These are phyloP conservation scores for Scalopus aquaticus DNA, from an alignment of 2,113 vertebrate genomes.

Conservation along the genomic window DNA sequence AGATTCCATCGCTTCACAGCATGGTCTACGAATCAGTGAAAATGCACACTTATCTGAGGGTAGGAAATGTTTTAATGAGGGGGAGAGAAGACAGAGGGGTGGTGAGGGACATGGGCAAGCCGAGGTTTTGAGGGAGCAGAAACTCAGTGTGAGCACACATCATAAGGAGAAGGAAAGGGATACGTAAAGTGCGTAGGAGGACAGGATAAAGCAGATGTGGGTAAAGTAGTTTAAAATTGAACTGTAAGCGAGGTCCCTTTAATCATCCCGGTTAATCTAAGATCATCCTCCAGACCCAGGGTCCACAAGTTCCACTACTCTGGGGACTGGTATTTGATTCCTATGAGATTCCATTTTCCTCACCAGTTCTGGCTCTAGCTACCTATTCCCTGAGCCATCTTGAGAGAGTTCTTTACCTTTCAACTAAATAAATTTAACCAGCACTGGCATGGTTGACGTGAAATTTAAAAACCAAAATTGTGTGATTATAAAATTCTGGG, in stretches of 20 bases:
- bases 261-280: not conserved
- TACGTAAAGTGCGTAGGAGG: not conserved
- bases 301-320: not conserved
- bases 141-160: not conserved
- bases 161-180: not conserved
- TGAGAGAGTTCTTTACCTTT: not conserved
- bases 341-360: not conserved
- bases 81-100: not conserved
- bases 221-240: not conserved
- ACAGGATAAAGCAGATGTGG: not conserved
- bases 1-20: not conserved
- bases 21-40: not conserved
- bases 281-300: not conserved
- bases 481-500: not conserved
- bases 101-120: not conserved
- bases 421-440: not conserved
- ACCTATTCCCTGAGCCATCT: not conserved
- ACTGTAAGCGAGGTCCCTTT: not conserved
- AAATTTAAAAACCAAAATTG: not conserved
- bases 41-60: not conserved
- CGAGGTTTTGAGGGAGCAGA: not conserved
- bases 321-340: too few species aligned
- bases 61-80: not conserved
- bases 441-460: not conserved
- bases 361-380: not conserved